A percentile compares a stretch with the other conserved stretches of the same genome.
Evolutionary conservation across 2,888 invertebrate genomes (phyloP).

Genomic region (Trachelus iudaicus): DNA sequence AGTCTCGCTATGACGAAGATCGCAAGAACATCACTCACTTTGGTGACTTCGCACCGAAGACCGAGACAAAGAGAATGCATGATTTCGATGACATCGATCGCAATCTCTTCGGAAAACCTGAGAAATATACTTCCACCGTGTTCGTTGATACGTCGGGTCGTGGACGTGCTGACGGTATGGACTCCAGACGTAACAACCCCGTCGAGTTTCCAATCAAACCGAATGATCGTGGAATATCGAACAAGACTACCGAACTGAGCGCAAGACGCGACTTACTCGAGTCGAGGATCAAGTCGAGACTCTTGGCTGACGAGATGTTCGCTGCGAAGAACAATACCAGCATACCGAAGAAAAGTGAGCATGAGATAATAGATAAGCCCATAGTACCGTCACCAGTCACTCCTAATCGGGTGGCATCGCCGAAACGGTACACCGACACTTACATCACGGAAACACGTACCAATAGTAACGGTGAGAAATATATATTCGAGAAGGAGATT

Average conservation of each 20-base stretch:
- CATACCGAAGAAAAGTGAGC: conserved; percentile 52
- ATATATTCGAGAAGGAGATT: conserved; percentile 61
- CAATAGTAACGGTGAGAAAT: conserved; percentile 60
- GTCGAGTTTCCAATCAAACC: conserved; percentile 74
- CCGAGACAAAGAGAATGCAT: conserved; percentile 47
- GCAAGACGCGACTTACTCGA: conserved; percentile 80
- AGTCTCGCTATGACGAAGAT: conserved; percentile 47
- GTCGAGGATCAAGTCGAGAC: conserved; percentile 77
- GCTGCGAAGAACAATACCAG: conserved; percentile 43
- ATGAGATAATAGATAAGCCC: conserved; percentile 61
- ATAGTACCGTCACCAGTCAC: conserved; percentile 61
- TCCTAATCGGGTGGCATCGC: conserved; percentile 53
- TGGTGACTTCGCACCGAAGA: conserved; percentile 46
- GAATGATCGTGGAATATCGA: conserved; percentile 45
- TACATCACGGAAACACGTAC: conserved; percentile 59
- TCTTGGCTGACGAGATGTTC: conserved; percentile 63
- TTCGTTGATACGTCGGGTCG: conserved; percentile 68
- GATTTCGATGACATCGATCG: conserved; percentile 59
- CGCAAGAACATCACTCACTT: conserved; percentile 34
- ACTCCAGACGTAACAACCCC: conserved; percentile 67
- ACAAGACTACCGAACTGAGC: conserved; percentile 72
- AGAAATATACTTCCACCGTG: conserved; percentile 61
- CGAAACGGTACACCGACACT: conserved; percentile 59
- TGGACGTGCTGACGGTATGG: conserved; percentile 77
- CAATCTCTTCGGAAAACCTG: conserved; percentile 43